phyloP scores from a whole-genome alignment of 2,113 vertebrate genomes.

The Parus major region DNA sequence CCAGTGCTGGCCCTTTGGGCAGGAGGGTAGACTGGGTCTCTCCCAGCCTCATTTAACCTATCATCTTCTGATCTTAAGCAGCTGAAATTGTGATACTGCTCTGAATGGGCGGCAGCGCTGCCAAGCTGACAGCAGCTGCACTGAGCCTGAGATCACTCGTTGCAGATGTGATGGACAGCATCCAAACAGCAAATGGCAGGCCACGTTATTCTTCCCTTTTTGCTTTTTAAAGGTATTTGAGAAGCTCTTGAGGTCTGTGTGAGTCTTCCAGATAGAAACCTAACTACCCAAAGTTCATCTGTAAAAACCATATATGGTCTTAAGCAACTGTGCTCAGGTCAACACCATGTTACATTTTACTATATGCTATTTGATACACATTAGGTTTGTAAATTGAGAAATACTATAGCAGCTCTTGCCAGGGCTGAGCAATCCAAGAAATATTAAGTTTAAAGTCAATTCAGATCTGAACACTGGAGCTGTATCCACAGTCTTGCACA shows the following conservation, averaged over 20 bases:
- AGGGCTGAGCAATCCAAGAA: conserved; percentile 18
- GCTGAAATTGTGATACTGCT: neutral
- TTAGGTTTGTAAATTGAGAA: conserved; percentile 27
- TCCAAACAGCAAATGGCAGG: neutral
- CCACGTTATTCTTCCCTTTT: neutral
- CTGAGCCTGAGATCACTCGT: neutral
- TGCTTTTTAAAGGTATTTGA: neutral
- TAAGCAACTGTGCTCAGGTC: neutral
- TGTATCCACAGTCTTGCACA: neutral
- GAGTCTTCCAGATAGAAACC: neutral
- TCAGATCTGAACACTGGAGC: neutral
- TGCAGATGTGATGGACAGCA: neutral
- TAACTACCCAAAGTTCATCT: neutral
- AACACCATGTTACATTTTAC: neutral
- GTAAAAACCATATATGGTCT: neutral
- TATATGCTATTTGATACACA: neutral
- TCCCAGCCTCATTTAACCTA: neutral
- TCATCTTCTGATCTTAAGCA: neutral
- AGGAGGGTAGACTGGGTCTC: neutral
- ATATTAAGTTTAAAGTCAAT: neutral
- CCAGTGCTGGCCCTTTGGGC: rapidly evolving
- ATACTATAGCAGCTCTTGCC: neutral
- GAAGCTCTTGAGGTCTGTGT: neutral
- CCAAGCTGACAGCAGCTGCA: neutral
- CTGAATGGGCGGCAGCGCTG: neutral